Percentiles rank a stretch among this genome's conserved stretches.
Conservation (phyloP, 2,888 invertebrate genomes). For the Drosophila maculinotata region DNA sequence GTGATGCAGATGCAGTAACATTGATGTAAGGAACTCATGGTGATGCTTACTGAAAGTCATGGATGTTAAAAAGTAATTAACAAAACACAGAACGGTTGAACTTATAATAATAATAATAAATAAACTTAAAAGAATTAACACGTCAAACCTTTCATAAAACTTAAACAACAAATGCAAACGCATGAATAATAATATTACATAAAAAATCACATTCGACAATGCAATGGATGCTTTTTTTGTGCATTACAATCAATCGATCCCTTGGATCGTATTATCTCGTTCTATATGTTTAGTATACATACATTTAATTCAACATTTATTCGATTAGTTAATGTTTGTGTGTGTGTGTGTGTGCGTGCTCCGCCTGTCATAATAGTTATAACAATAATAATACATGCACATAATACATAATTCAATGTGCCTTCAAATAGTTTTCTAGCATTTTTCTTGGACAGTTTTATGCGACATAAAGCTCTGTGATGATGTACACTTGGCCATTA, state of each 20-base stretch:
- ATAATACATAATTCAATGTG: constrained; percentile 51
- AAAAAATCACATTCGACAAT: constrained; percentile 38
- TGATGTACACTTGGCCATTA: constrained; percentile 29
- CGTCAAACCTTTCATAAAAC: constrained; percentile 61
- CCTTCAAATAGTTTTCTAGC: constrained; percentile 11
- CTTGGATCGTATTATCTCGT: constrained; percentile 13
- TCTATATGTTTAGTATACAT: constrained; percentile 60
- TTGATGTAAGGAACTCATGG: constrained; percentile 71
- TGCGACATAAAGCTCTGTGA: constrained; percentile 52
- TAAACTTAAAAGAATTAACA: constrained; percentile 70
- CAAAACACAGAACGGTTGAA: constrained; percentile 57
- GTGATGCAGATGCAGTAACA: constrained; percentile 53
- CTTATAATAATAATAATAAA: constrained; percentile 60
- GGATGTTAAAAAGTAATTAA: constrained; percentile 62
- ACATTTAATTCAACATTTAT: constrained; percentile 78
- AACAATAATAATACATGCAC: constrained; percentile 60
- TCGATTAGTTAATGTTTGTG: constrained; percentile 65
- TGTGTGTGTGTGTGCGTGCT: constrained; percentile 34
- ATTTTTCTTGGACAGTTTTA: constrained; percentile 45
- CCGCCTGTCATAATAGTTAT: constrained; percentile 31
- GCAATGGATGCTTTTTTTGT: constrained; percentile 27
- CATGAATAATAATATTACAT: constrained; percentile 41
- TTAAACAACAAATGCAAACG: constrained; percentile 72
- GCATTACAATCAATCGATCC: constrained; percentile 33
- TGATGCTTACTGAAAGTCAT: constrained; percentile 54